Conservation (phyloP, 2,888 invertebrate species). For the Pardosa pseudoannulata region DNA sequence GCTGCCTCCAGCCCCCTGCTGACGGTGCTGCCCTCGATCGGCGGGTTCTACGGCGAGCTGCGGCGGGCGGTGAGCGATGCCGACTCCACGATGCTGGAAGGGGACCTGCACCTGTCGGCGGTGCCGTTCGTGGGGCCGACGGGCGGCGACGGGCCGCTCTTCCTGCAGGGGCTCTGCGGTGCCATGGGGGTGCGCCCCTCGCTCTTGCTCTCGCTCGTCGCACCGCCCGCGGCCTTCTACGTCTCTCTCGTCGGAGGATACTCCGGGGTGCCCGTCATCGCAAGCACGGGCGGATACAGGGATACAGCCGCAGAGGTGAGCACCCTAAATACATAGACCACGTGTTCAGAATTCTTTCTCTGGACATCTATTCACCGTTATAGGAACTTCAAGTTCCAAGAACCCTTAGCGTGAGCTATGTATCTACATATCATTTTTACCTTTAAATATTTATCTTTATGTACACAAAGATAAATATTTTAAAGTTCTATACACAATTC, state of each 20-base stretch:
- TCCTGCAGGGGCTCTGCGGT: neutral
- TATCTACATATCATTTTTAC: no score
- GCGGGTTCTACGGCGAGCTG: neutral
- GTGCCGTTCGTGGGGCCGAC: neutral
- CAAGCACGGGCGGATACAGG: neutral
- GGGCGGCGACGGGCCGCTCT: neutral
- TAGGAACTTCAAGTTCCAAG: no score
- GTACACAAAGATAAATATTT: no score
- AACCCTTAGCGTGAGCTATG: no score
- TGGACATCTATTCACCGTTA: no score
- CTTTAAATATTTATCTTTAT: no score
- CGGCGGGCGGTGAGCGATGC: neutral
- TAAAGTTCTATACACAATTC: no score
- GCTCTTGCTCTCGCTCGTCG: neutral
- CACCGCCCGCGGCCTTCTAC: neutral
- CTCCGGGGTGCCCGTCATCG: neutral
- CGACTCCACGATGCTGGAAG: constrained; percentile 1
- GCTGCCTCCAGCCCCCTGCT: neutral
- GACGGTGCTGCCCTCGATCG: constrained; percentile 9
- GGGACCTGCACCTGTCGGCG: neutral
- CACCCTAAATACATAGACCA: no score
- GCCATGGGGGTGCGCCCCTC: constrained; percentile 1
- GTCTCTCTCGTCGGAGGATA: neutral
- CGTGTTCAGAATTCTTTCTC: no score
- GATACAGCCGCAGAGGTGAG: neutral